Evolutionary conservation across 2,888 invertebrate species (phyloP).

Genomic region (Matsumyia berberina): DNA sequence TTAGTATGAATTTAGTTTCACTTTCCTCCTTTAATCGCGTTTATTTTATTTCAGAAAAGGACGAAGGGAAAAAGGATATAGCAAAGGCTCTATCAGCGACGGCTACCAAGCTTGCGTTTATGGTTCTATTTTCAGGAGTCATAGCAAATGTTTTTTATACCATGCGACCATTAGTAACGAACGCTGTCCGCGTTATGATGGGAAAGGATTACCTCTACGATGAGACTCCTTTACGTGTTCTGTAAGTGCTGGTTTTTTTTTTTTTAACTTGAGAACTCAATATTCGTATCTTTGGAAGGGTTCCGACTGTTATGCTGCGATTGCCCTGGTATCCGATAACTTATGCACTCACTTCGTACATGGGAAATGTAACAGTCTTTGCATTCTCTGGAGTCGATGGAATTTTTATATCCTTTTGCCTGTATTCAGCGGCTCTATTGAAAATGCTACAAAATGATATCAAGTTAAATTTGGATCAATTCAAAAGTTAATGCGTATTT

Average conservation of each 20-base stretch:
- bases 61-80: slow-evolving; percentile 17
- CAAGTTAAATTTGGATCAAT: slow-evolving; percentile 12
- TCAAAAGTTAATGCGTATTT: not conserved
- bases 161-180: slow-evolving; percentile 34
- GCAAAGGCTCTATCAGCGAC: slow-evolving; percentile 4
- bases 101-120: slow-evolving; percentile 35
- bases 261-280: too few species aligned
- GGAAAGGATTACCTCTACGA: slow-evolving; percentile 41
- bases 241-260: slow-evolving; percentile 42
- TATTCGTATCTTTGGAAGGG: too few species aligned
- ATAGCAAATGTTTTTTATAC: slow-evolving; percentile 35
- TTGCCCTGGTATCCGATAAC: slow-evolving; percentile 65
- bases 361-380: slow-evolving; percentile 31
- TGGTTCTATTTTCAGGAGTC: slow-evolving; percentile 17
- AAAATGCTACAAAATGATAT: slow-evolving; percentile 47
- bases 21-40: too few species aligned
- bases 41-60: slow-evolving; percentile 10
- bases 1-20: not conserved
- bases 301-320: slow-evolving; percentile 26
- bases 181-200: slow-evolving; percentile 20
- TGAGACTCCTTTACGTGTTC: slow-evolving; percentile 47
- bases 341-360: slow-evolving; percentile 34
- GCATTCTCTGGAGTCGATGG: slow-evolving; percentile 56
- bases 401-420: slow-evolving; percentile 51
- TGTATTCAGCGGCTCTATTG: slow-evolving; percentile 48